Evolutionary conservation across 2,888 invertebrate genomes (phyloP).

Genomic region (Meloe dianella): DNA sequence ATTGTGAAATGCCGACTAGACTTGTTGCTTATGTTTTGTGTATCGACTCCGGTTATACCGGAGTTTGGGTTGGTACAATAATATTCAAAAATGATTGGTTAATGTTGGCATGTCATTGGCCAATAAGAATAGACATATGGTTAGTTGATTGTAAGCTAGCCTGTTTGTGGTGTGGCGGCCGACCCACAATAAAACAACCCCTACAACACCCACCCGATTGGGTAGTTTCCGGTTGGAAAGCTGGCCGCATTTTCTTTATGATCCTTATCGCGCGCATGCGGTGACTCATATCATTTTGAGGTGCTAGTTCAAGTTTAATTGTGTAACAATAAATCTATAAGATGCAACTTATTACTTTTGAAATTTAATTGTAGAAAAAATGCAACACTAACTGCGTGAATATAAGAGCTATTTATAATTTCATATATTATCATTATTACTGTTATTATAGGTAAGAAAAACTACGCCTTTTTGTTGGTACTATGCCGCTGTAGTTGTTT

Average conservation of each 20-base stretch:
- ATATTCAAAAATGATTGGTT: constrained; percentile 46
- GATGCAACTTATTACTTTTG: not conserved
- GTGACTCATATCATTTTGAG: constrained; percentile 28
- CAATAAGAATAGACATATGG: constrained; percentile 44
- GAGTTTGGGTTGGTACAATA: constrained; percentile 37
- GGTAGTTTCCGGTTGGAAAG: constrained; percentile 52
- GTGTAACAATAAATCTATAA: not conserved
- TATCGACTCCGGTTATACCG: constrained; percentile 49
- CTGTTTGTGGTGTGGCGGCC: constrained; percentile 46
- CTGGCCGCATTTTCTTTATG: constrained; percentile 45
- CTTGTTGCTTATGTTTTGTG: constrained; percentile 49
- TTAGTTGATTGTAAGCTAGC: constrained; percentile 46
- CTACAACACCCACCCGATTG: constrained; percentile 48
- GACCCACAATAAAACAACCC: constrained; percentile 32
- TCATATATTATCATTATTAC: not conserved
- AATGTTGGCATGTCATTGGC: constrained; percentile 47
- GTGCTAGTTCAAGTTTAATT: not conserved
- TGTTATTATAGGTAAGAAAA: too few relatives aligned
- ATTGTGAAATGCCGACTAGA: constrained; percentile 35
- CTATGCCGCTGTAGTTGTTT: not conserved
- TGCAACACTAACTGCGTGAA: not conserved
- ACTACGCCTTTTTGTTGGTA: not conserved
- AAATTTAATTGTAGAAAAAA: not conserved
- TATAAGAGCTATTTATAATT: not conserved
- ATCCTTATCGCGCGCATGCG: constrained; percentile 50